Evolutionary conservation across 2,797 vertebrate genomes (phyloP).

Genomic region (Ambastaia sidthimunki): DNA sequence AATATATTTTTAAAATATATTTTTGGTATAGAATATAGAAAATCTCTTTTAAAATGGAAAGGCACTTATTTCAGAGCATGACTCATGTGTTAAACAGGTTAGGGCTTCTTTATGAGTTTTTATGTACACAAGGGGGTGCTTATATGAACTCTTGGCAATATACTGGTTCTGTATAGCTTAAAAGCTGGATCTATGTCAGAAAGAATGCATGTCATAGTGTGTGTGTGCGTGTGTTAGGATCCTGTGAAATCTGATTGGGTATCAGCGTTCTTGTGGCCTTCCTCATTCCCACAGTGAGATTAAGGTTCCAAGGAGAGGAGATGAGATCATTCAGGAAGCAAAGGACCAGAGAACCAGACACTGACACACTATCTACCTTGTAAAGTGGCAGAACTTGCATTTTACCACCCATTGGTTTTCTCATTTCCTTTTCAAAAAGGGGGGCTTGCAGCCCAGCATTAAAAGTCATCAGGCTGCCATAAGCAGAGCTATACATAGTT

Average conservation of each 20-base stretch:
- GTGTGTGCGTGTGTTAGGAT: conserved; percentile 25
- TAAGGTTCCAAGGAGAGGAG: conserved; percentile 54
- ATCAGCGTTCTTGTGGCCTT: conserved; percentile 54
- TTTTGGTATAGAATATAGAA: too few relatives aligned
- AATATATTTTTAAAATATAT: too few relatives aligned
- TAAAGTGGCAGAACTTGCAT: conserved; percentile 50
- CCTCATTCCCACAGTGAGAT: conserved; percentile 52
- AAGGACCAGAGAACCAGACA: conserved; percentile 46
- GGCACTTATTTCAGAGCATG: too few relatives aligned
- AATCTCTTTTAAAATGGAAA: too few relatives aligned
- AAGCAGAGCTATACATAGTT: neutral
- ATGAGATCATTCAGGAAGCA: conserved; percentile 64
- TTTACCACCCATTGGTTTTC: conserved; percentile 34
- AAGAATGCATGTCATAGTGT: conserved; percentile 4
- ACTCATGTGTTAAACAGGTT: neutral
- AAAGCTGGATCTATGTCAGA: neutral
- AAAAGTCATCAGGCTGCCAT: neutral
- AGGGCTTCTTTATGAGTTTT: neutral
- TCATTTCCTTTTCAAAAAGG: conserved; percentile 21
- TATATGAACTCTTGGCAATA: neutral
- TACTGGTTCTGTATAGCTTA: neutral
- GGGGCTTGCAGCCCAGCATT: neutral
- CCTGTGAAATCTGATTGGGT: conserved; percentile 40
- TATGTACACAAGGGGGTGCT: neutral
- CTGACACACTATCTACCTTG: conserved; percentile 55